Conservation (phyloP, 1,140 invertebrate genomes). For the Radopholus similis region DNA sequence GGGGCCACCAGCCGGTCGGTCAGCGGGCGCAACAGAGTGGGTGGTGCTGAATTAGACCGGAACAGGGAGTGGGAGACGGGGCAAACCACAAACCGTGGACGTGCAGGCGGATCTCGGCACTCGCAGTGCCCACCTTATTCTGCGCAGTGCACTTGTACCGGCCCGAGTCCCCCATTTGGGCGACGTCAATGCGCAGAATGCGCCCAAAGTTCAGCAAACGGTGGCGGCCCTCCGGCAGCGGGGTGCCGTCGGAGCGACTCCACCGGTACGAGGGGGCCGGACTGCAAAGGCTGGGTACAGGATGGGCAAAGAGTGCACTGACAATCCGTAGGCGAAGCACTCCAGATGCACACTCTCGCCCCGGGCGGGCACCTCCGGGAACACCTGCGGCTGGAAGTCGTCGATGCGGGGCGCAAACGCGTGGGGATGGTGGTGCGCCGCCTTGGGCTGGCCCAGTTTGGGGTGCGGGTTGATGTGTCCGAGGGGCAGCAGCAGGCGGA, state of each 20-base stretch:
- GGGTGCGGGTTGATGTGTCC: slow-evolving; percentile 4
- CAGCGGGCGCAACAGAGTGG: slow-evolving; percentile 27
- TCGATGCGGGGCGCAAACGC: slow-evolving; percentile 41
- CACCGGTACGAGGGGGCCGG: slow-evolving; percentile 39
- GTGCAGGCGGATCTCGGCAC: slow-evolving; percentile 36
- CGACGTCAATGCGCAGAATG: slow-evolving; percentile 39
- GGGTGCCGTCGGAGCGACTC: slow-evolving; percentile 32
- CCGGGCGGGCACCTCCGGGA: slow-evolving; percentile 42
- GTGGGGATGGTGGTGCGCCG: neutral
- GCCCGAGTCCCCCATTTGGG: slow-evolving; percentile 25
- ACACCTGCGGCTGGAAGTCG: slow-evolving; percentile 44
- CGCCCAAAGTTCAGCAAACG: slow-evolving; percentile 41
- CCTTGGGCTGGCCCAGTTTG: neutral
- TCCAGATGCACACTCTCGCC: slow-evolving; percentile 40
- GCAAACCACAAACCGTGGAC: slow-evolving; percentile 33
- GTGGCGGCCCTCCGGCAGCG: slow-evolving; percentile 27
- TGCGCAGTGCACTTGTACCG: slow-evolving; percentile 37
- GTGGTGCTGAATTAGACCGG: slow-evolving; percentile 31
- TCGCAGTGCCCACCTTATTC: slow-evolving; percentile 33
- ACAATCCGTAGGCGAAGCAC: slow-evolving; percentile 50
- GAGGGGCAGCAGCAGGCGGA: slow-evolving; percentile 38
- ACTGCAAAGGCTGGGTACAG: slow-evolving; percentile 20
- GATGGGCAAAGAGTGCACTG: slow-evolving; percentile 13
- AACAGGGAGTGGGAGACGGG: neutral
- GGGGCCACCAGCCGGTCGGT: slow-evolving; percentile 28